These are phyloP conservation scores for Tinea trinotella DNA, from an alignment of 2,888 invertebrate genomes.

Conservation along the genomic window DNA sequence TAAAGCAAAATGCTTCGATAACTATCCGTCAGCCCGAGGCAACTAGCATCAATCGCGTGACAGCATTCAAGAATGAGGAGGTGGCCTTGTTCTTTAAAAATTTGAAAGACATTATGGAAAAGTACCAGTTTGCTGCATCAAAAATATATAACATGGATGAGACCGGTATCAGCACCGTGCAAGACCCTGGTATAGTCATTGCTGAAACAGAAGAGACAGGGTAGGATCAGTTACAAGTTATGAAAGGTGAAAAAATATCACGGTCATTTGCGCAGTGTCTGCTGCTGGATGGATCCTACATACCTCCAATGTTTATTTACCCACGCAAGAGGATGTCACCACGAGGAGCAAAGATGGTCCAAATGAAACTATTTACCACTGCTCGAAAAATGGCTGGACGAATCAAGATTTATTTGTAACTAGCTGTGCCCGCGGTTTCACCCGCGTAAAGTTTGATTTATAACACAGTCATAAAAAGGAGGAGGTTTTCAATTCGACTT, in stretches of 20 bases:
- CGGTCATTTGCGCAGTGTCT: constrained; percentile 33
- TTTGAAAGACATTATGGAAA: constrained; percentile 26
- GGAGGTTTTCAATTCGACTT: no score
- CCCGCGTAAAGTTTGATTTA: no score
- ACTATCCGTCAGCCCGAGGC: constrained; percentile 30
- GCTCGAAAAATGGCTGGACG: no score
- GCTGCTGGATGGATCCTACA: constrained; percentile 34
- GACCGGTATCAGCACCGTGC: constrained; percentile 34
- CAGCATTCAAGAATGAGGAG: constrained; percentile 30
- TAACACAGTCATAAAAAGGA: no score
- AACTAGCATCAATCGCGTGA: constrained; percentile 29
- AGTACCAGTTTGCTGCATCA: constrained; percentile 25
- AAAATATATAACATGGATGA: constrained; percentile 37
- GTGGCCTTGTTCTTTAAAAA: constrained; percentile 28
- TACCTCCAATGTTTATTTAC: constrained; percentile 45
- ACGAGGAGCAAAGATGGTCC: constrained; percentile 32
- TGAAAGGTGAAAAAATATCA: constrained; percentile 31
- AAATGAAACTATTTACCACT: no score
- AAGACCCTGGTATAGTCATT: constrained; percentile 31
- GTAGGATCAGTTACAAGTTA: constrained; percentile 34
- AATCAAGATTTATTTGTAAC: no score
- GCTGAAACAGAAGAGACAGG: constrained; percentile 31
- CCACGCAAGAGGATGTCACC: constrained; percentile 34
- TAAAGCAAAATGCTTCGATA: constrained; percentile 17
- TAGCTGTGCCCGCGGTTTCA: no score